These are phyloP conservation scores for Drosophila navojoa DNA, from an alignment of 1,140 invertebrate genomes.

Conservation along the genomic window DNA sequence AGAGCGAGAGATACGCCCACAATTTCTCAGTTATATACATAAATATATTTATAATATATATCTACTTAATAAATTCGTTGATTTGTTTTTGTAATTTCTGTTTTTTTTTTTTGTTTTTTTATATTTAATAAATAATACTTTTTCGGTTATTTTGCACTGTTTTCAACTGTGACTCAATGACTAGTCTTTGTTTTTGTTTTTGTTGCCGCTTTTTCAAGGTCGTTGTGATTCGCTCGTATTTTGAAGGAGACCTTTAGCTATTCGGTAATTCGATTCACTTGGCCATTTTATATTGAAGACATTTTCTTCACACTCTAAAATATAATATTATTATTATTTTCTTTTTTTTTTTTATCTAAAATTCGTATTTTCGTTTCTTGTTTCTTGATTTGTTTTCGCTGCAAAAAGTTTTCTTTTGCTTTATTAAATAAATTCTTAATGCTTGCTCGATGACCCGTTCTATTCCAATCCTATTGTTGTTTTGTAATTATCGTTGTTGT, in stretches of 20 bases:
- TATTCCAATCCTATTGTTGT: slow-evolving; percentile 22
- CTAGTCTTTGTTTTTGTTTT: slow-evolving; percentile 50
- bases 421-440: neutral
- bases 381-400: neutral
- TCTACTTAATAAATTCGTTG: slow-evolving; percentile 66
- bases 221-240: slow-evolving; percentile 30
- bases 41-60: slow-evolving; percentile 15
- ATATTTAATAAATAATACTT: slow-evolving; percentile 69
- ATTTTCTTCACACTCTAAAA: neutral
- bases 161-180: slow-evolving; percentile 58
- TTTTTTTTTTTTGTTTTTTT: slow-evolving; percentile 57
- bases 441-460: neutral
- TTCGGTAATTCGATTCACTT: slow-evolving; percentile 43
- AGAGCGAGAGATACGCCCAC: slow-evolving; percentile 54
- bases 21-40: slow-evolving; percentile 24
- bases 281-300: neutral
- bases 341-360: neutral
- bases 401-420: slow-evolving; percentile 46
- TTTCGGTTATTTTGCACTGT: slow-evolving; percentile 40
- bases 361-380: slow-evolving; percentile 30
- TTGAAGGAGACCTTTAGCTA: neutral
- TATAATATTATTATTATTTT: neutral
- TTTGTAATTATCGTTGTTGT: slow-evolving; percentile 26
- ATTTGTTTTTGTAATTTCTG: slow-evolving; percentile 50
- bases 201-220: slow-evolving; percentile 70